phyloP scores from a whole-genome alignment of 2,888 invertebrate genomes.

The Rhodophaea formosa region DNA sequence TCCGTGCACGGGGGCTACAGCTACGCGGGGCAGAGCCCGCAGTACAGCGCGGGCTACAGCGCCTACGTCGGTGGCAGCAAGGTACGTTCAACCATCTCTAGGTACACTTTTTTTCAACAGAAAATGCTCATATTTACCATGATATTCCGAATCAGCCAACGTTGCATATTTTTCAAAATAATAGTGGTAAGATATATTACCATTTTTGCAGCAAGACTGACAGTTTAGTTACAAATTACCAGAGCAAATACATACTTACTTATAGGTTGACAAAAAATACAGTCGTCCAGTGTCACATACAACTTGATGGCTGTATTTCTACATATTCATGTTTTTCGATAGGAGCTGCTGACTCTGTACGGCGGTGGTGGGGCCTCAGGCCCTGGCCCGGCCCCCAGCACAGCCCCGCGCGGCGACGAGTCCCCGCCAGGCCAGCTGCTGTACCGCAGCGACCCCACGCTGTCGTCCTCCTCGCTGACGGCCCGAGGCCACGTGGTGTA shows the following conservation, averaged over 20 bases:
- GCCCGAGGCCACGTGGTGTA: slow-evolving; percentile 76
- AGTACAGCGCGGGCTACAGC: slow-evolving; percentile 48
- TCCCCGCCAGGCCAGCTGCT: slow-evolving; percentile 81
- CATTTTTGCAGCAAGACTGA: no score
- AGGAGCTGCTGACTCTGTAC: slow-evolving; percentile 53
- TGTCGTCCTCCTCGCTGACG: slow-evolving; percentile 82
- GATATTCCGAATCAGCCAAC: no score
- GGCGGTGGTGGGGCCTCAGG: slow-evolving; percentile 49
- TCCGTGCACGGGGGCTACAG: slow-evolving; percentile 70
- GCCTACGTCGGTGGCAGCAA: slow-evolving; percentile 45
- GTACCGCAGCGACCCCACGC: slow-evolving; percentile 85
- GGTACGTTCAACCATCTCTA: neutral
- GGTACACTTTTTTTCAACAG: no score
- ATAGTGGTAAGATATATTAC: no score
- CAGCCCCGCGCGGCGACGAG: slow-evolving; percentile 61
- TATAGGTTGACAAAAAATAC: no score
- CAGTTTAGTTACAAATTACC: no score
- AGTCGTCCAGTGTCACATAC: no score
- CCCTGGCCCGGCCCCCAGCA: slow-evolving; percentile 34
- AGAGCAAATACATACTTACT: no score
- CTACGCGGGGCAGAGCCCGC: slow-evolving; percentile 60
- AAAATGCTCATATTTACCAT: neutral
- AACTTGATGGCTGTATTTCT: no score
- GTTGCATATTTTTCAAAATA: no score
- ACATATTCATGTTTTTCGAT: neutral